phyloP scores from a whole-genome alignment of 2,797 vertebrate genomes.

The Fistularia tabacaria region DNA sequence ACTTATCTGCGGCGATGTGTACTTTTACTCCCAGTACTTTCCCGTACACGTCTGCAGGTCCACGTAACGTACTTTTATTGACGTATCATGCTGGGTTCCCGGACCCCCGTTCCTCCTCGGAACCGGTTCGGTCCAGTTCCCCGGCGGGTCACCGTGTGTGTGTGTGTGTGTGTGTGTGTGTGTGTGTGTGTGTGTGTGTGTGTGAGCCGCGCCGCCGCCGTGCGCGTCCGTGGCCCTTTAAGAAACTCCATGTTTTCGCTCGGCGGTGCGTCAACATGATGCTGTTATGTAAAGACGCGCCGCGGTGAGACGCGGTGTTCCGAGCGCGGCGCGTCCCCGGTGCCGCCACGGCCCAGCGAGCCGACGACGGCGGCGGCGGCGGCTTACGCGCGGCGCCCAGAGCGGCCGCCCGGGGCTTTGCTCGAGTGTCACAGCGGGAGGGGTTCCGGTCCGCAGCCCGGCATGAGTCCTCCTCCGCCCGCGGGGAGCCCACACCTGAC shows the following conservation, averaged over 20 bases:
- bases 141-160: no score
- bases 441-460: slow-evolving; percentile 30
- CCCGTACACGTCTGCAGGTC: no score
- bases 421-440: no score
- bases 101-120: no score
- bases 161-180: no score
- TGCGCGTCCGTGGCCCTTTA: slow-evolving; percentile 77
- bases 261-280: slow-evolving; percentile 82
- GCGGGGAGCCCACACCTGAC: slow-evolving; percentile 68
- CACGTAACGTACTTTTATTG: no score
- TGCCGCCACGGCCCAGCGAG: no score
- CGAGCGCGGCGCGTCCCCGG: not conserved
- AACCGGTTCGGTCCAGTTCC: no score
- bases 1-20: no score
- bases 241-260: slow-evolving; percentile 85
- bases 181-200: not conserved
- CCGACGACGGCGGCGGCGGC: no score
- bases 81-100: no score
- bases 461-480: slow-evolving; percentile 61
- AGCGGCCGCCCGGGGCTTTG: slow-evolving; percentile 9
- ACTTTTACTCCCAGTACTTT: no score
- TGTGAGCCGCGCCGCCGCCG: slow-evolving; percentile 55
- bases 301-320: slow-evolving; percentile 65
- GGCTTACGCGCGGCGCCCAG: slow-evolving; percentile 12
- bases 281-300: slow-evolving; percentile 80